phyloP scores from a whole-genome alignment of 2,888 invertebrate species.

The Aradus depressus region DNA sequence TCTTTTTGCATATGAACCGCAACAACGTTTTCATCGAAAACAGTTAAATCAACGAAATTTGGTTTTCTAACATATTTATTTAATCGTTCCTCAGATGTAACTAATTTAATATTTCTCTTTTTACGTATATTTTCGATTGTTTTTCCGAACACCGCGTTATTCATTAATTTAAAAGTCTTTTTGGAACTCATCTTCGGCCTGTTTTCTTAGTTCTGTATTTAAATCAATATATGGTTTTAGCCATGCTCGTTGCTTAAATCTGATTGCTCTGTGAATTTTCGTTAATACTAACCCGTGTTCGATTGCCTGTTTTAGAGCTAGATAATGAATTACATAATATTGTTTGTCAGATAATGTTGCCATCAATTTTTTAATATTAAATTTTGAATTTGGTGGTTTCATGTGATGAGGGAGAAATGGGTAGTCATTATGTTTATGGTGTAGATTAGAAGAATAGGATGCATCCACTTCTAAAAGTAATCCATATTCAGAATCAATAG shows the following conservation, averaged over 20 bases:
- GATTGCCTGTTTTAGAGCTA: no score
- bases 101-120: no score
- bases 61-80: conserved; percentile 1
- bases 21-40: background rate
- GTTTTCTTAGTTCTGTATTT: background rate
- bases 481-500: background rate
- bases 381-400: background rate
- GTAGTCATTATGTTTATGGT: background rate
- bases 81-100: background rate
- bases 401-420: background rate
- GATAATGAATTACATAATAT: background rate
- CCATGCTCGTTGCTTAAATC: no score
- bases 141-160: background rate
- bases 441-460: background rate
- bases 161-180: background rate
- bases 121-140: background rate
- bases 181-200: no score
- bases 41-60: background rate
- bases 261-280: no score
- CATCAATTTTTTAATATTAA: background rate
- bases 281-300: no score
- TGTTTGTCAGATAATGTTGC: background rate
- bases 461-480: background rate
- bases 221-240: background rate
- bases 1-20: no score